These are phyloP conservation scores for Remorina albescens DNA, from an alignment of 2,797 vertebrate genomes.

Conservation along the genomic window DNA sequence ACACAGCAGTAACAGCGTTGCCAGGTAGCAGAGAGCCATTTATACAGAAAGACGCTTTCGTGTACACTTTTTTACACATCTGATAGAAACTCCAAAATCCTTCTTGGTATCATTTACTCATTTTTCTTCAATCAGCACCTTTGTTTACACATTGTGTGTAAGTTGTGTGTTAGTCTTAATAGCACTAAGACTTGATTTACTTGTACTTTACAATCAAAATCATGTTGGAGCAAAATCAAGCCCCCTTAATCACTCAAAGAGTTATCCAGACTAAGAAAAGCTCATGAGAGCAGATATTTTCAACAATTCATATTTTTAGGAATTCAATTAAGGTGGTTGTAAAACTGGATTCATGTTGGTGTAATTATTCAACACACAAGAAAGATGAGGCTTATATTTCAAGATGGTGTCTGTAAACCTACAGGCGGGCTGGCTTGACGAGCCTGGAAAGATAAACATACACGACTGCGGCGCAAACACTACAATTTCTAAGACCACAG, in stretches of 20 bases:
- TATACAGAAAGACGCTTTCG: neutral
- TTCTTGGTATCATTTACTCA: neutral
- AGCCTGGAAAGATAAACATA: conserved; percentile 71
- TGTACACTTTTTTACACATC: neutral
- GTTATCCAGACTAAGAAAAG: neutral
- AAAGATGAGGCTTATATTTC: neutral
- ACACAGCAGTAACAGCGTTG: neutral
- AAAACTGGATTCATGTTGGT: neutral
- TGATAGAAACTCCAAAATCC: neutral
- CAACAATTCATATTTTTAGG: too few species aligned
- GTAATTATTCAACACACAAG: neutral
- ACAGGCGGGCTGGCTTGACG: conserved; percentile 30
- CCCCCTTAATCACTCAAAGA: neutral
- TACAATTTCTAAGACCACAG: conserved; percentile 48
- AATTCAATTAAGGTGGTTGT: neutral
- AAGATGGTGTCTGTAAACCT: conserved; percentile 4
- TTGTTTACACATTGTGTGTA: too few species aligned
- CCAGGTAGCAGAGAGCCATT: neutral
- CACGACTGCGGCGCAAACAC: conserved; percentile 48
- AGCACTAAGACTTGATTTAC: neutral
- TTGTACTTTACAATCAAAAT: neutral
- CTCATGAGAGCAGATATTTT: neutral
- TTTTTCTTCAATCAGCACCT: too few species aligned
- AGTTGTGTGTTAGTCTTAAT: too few species aligned
- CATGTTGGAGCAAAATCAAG: neutral